Evolutionary conservation across 92 coral and sea anemone genomes (phyloP).

Genomic region (Porites rus): DNA sequence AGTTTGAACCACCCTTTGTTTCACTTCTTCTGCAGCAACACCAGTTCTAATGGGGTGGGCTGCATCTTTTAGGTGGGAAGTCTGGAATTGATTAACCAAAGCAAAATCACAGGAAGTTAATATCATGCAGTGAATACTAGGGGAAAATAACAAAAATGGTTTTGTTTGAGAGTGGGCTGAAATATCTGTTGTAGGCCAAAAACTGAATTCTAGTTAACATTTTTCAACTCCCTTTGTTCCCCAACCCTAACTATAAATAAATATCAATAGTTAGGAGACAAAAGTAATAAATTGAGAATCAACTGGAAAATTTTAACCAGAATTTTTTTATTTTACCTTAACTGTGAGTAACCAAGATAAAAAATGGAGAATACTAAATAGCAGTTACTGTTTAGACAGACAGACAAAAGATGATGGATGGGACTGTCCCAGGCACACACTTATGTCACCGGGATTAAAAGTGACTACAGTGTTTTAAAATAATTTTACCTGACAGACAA

Average conservation of each 20-base stretch:
- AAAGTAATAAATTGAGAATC: too few species aligned
- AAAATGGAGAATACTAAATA: not conserved
- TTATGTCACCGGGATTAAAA: not conserved
- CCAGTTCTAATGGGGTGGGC: slow-evolving; percentile 13
- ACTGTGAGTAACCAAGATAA: slow-evolving; percentile 4
- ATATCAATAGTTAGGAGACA: too few species aligned
- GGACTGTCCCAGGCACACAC: slow-evolving; percentile 12
- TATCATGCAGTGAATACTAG: slow-evolving; percentile 4
- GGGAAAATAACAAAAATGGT: slow-evolving; percentile 3
- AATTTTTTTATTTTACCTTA: not conserved
- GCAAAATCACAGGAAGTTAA: not conserved
- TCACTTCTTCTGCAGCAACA: slow-evolving; percentile 31
- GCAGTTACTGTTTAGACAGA: slow-evolving; percentile 19
- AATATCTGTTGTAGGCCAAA: not conserved
- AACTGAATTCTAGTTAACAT: too few species aligned
- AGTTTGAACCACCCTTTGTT: slow-evolving; percentile 32
- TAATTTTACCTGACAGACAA: too few species aligned
- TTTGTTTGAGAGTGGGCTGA: not conserved
- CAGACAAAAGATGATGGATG: not conserved
- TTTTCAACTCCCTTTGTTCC: too few species aligned
- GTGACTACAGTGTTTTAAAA: not conserved
- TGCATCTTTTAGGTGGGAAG: slow-evolving; percentile 9
- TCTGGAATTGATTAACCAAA: slow-evolving; percentile 3
- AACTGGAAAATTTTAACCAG: too few species aligned
- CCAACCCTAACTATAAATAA: too few species aligned